Base-by-base conservation (phyloP, 2,797 vertebrate genomes). In the Gallinago nigripennis region DNA sequence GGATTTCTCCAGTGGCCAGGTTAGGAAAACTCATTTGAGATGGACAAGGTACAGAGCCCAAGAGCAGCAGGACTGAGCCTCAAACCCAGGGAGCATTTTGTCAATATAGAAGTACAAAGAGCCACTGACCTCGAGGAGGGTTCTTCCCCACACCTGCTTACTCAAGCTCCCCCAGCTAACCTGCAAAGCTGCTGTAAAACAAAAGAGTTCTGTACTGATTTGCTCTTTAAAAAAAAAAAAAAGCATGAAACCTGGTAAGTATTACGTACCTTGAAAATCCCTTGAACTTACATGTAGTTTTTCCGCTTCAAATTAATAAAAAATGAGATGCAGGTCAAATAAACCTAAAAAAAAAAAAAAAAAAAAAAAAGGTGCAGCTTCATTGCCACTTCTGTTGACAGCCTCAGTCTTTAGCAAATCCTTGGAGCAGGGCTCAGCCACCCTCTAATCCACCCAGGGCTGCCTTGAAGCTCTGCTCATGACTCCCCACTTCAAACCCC, bases 211-310 rank as follows among this genome's bases (percentile, higher is more conserved):
- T 54, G n/a, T 63, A 33, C 12, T 24, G 39, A 53, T 78, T 50
- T 50, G 18, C 45, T 53, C 64, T 60, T 56, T 3, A 15, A 54
- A 56, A 81, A 70, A 69, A 84, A 37, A 37, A 11, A 11, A 46
- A 30, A 63, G 37, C 0, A 0, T 43, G 8, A 66, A 35, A 30
- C 51, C 28, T 53, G 28, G 51, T 30, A 53, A 10, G 11, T 28
- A 16, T 27, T 27, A 16, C 16, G 24, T 28, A 58, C 39, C 48
- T 86, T 57, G 45, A 82, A 53, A 86, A 69, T 71, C 4, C 19
- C 16, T 71, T 27, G 25, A 24, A 28, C 46, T 51, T 48, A 69
- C 16, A 58, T 7, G 16, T 39, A 46, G 6, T 15, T 85, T 68
- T 91, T 46, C 19, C 16, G 50, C 68, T 64, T 86, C 13, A 35